Conservation (phyloP, 53 echinoderm and acorn worm species). For the Echinometra lucunter region DNA sequence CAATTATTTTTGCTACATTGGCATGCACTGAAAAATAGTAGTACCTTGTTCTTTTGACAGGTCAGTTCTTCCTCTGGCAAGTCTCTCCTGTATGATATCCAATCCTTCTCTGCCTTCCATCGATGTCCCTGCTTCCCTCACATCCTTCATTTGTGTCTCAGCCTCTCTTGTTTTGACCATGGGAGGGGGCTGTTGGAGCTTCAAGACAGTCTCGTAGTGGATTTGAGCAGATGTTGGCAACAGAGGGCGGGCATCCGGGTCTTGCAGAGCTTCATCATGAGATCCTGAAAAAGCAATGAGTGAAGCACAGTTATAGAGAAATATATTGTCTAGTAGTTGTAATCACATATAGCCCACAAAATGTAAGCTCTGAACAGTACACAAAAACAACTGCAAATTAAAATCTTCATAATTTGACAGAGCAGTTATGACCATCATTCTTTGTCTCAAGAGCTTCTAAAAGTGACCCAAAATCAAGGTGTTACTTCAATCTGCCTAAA, state of each 20-base stretch:
- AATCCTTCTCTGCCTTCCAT: conserved; percentile 63
- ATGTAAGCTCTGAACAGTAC: too few relatives aligned
- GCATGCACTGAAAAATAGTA: not conserved
- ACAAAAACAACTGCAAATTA: too few relatives aligned
- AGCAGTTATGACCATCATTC: too few relatives aligned
- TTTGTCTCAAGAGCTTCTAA: not conserved
- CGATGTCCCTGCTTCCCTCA: conserved; percentile 74
- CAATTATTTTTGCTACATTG: too few relatives aligned
- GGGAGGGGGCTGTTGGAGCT: conserved; percentile 75
- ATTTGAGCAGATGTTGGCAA: conserved; percentile 86
- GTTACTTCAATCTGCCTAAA: not conserved
- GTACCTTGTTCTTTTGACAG: conserved; percentile 21
- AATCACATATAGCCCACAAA: too few relatives aligned
- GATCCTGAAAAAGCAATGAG: conserved; percentile 67
- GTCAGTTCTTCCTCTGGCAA: conserved; percentile 35
- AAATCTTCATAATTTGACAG: too few relatives aligned
- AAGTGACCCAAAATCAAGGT: not conserved
- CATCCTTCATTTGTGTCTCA: conserved; percentile 30
- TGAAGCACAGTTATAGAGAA: not conserved
- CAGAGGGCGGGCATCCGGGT: conserved; percentile 67
- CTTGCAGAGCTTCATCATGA: conserved; percentile 75
- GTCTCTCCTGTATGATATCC: conserved; percentile 38
- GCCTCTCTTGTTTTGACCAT: conserved; percentile 61
- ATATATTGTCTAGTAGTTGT: not conserved
- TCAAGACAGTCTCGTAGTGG: conserved; percentile 80